phyloP scores from a whole-genome alignment of 2,888 invertebrate genomes.

The Merodon equestris region DNA sequence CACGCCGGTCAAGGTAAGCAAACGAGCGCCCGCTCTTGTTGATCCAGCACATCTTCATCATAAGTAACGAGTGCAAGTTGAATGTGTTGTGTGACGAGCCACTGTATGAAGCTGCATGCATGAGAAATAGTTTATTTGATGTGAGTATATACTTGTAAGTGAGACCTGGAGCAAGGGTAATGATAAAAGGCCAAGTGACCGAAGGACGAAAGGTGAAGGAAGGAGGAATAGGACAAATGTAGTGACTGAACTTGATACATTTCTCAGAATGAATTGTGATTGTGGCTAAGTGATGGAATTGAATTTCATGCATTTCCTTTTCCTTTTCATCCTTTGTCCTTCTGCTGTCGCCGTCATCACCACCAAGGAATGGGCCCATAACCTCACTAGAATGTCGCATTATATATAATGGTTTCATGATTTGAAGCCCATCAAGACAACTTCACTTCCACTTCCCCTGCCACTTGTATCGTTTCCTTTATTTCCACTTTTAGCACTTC shows the following conservation, averaged over 20 bases:
- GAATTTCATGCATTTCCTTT: constrained; percentile 66
- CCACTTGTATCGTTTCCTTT: too few relatives aligned
- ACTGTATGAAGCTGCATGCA: constrained; percentile 1
- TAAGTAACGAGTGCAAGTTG: constrained; percentile 9
- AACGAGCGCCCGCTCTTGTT: neutral
- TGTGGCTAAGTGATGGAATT: constrained; percentile 62
- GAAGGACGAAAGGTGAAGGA: too few relatives aligned
- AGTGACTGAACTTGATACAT: constrained; percentile 57
- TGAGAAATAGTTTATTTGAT: constrained; percentile 35
- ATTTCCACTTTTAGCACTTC: too few relatives aligned
- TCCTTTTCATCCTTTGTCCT: constrained; percentile 35
- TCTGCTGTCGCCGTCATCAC: neutral
- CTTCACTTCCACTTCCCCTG: neutral
- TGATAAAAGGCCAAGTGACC: too few relatives aligned
- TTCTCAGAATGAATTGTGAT: constrained; percentile 63
- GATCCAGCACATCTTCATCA: neutral
- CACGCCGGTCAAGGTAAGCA: constrained; percentile 82
- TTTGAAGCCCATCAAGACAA: constrained; percentile 40
- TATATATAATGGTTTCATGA: constrained; percentile 64
- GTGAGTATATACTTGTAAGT: constrained; percentile 32
- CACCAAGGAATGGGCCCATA: constrained; percentile 29
- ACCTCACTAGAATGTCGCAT: constrained; percentile 54
- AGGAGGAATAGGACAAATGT: neutral
- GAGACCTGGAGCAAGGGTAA: too few relatives aligned
- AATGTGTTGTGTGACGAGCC: constrained; percentile 21